Percentiles rank a stretch among this genome's conserved stretches.
phyloP scores from a whole-genome alignment of 2,888 invertebrate genomes.

The Sipha maydis region DNA sequence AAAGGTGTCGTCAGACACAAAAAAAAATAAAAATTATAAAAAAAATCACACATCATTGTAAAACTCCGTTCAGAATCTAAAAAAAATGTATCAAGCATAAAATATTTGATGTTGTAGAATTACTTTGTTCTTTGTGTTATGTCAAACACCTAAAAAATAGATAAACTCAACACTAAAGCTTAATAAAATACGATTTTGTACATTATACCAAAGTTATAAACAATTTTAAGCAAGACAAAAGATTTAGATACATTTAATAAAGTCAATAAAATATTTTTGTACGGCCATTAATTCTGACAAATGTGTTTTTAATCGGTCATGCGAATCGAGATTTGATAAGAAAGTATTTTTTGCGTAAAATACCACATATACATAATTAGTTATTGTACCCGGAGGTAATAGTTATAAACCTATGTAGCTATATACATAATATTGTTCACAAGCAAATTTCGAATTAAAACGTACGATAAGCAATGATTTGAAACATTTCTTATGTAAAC shows the following conservation, averaged over 20 bases:
- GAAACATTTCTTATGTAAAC: slow-evolving; percentile 44
- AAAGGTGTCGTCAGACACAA: too few species aligned
- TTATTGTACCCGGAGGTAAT: slow-evolving; percentile 28
- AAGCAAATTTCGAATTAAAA: slow-evolving; percentile 25
- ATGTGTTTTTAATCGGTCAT: not conserved
- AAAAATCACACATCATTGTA: too few species aligned
- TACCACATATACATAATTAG: slow-evolving; percentile 6
- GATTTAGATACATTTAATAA: not conserved
- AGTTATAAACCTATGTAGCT: not conserved
- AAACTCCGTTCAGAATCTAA: too few species aligned
- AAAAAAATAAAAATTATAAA: too few species aligned
- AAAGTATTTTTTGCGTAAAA: not conserved
- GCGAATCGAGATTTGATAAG: slow-evolving; percentile 42
- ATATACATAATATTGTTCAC: not conserved
- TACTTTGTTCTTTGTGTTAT: too few species aligned
- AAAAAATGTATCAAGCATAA: too few species aligned
- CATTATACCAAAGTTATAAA: not conserved
- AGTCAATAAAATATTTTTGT: slow-evolving; percentile 2
- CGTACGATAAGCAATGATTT: slow-evolving; percentile 23
- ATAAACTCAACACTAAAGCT: not conserved
- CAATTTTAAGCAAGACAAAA: not conserved
- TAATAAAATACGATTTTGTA: not conserved
- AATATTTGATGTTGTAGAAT: not conserved
- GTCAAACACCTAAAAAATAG: not conserved
- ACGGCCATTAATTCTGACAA: not conserved